Evolutionary conservation across 2,113 vertebrate species (phyloP), one percentile per base, ranked within the genome.

Genomic region (Ciconia stormi): DNA sequence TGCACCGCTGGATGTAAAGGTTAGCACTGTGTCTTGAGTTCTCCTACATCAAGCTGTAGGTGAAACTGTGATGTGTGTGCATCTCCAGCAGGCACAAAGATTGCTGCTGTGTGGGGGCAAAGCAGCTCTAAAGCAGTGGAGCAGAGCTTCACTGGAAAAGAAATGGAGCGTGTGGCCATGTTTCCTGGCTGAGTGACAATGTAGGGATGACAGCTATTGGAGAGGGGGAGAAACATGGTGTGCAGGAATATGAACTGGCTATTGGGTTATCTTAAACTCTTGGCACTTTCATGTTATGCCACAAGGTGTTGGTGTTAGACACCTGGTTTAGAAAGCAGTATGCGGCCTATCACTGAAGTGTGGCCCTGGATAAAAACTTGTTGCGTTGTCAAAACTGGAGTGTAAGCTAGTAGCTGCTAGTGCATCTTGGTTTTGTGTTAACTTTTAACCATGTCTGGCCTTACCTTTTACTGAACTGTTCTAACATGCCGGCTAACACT

Each of bases 261-360:
- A 0, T 0, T 10, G 36, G 18, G 5, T 25, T 42, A 2, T 10
- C n/a, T 38, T 9, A 2, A 52, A 3, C n/a, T 38, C 36, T 2
- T 1, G 5, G n/a, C 1, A 0, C 42, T 47, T 2, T 7, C 3
- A 0, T 3, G 36, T 52, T 1, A 5, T 9, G 13, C n/a, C 22
- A 0, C 22, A 6, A 9, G 22, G 8, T 21, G 11, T 6, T 66
- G 50, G 32, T 70, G 53, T 20, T 38, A 38, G 38, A 38, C 38
- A 38, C 38, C 8, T 63, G 42, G 3, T 8, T 74, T n/a, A 20
- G 49, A 25, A 47, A 22, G 62, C 13, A 7, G 50, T 2, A 2
- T 2, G 36, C 50, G 84, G n/a, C 14, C 12, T 19, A 0, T 27
- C 7, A 2, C 50, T 78, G n/a, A 13, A 14, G 22, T 1, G 17